Conservation (phyloP, 2,888 invertebrate genomes). For the Pantelozetes paolii region DNA sequence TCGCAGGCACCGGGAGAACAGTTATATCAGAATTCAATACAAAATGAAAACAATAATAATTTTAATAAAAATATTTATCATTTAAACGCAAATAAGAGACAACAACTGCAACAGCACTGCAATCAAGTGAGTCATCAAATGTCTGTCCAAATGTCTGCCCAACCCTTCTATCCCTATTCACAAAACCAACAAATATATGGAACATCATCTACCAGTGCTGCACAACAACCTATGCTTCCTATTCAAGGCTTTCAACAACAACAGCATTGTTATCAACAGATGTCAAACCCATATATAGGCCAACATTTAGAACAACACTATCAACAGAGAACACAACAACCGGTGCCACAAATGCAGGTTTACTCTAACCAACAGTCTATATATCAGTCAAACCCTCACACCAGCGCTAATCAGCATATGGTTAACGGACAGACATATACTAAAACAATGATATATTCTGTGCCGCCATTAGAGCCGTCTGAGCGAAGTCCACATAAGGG, state of each 20-base stretch:
- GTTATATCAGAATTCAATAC: not conserved
- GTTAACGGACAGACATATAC: not conserved
- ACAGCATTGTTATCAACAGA: conserved; percentile 13
- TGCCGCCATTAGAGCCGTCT: conserved; percentile 48
- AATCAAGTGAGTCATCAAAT: conserved; percentile 8
- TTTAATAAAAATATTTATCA: not conserved
- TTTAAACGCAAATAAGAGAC: not conserved
- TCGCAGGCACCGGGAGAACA: too few species aligned
- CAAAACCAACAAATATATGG: conserved; percentile 43
- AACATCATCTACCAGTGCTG: conserved; percentile 28
- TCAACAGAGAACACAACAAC: conserved; percentile 26
- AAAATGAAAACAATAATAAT: not conserved
- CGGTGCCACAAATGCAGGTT: not conserved
- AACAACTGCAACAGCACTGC: not conserved
- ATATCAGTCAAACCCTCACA: not conserved
- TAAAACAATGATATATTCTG: conserved; percentile 43
- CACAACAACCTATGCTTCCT: conserved; percentile 19
- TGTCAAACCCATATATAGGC: not conserved
- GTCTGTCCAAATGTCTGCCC: conserved; percentile 15
- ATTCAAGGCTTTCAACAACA: conserved; percentile 25
- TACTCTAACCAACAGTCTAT: conserved; percentile 23
- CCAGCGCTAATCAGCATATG: not conserved
- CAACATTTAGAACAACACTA: conserved; percentile 5
- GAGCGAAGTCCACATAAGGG: conserved; percentile 43
- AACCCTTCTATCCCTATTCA: conserved; percentile 1